These are phyloP conservation scores for Lycophotia porphyrea DNA, from an alignment of 2,888 invertebrate genomes.

Conservation along the genomic window DNA sequence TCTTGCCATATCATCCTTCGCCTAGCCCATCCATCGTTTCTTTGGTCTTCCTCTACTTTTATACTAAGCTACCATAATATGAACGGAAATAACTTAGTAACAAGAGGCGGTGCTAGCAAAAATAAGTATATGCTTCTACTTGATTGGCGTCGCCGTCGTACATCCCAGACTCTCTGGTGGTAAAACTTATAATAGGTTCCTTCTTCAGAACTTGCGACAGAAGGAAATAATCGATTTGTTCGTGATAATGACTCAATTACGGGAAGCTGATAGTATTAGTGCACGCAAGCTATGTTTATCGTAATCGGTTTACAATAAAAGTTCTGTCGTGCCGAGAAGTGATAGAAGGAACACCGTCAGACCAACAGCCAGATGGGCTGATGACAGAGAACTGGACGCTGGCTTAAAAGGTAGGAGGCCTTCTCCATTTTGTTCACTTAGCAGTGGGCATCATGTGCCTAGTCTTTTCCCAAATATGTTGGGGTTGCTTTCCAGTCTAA, in stretches of 20 bases:
- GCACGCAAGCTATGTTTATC: conserved; percentile 6
- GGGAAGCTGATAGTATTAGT: not conserved
- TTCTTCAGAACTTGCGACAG: not conserved
- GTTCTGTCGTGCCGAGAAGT: not conserved
- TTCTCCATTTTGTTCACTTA: not conserved
- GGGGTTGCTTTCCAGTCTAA: not conserved
- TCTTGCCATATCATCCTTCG: no score
- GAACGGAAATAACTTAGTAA: not conserved
- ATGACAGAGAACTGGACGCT: not conserved
- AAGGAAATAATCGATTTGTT: conserved; percentile 12
- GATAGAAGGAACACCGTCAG: not conserved
- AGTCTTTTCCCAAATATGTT: not conserved
- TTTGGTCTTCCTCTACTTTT: no score
- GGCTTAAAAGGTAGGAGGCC: not conserved
- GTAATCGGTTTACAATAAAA: not conserved
- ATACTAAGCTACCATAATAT: not conserved
- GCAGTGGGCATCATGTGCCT: not conserved
- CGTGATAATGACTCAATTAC: conserved; percentile 17
- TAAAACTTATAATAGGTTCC: not conserved
- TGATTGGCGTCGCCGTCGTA: not conserved
- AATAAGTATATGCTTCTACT: not conserved
- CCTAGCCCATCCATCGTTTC: no score
- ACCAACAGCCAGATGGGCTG: not conserved
- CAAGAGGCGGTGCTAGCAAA: not conserved
- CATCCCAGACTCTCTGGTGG: not conserved